Conservation (phyloP, 2,113 vertebrate species). For the Talpa occidentalis region DNA sequence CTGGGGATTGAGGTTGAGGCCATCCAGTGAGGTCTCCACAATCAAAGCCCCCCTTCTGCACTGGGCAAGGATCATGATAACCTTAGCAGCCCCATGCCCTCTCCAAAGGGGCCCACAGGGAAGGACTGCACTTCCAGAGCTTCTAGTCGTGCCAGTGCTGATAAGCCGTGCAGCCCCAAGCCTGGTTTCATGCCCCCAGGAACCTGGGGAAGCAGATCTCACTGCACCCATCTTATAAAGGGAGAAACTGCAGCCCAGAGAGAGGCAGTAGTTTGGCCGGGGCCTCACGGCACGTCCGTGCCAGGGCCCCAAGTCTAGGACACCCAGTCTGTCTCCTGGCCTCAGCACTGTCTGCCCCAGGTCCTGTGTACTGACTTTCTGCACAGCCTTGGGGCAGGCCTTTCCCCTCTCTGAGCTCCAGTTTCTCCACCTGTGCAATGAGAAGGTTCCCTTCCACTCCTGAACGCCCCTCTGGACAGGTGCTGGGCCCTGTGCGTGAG, state of each 20-base stretch:
- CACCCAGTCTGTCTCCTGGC: not conserved
- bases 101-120: fast-evolving
- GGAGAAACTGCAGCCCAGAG: not conserved
- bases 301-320: not conserved
- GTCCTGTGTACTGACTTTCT: not conserved
- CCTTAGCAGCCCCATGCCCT: not conserved
- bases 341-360: not conserved
- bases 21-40: not conserved
- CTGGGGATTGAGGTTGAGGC: not conserved
- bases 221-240: not conserved
- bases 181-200: not conserved
- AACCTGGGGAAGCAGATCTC: not conserved
- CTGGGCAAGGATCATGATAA: not conserved
- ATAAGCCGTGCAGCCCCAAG: not conserved
- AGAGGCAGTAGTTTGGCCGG: not conserved
- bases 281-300: not conserved
- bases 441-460: not conserved
- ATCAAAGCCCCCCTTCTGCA: not conserved
- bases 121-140: no score
- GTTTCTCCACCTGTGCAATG: not conserved
- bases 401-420: not conserved
- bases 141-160: not conserved
- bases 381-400: not conserved
- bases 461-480: not conserved
- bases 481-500: not conserved